Conservation (phyloP, 2,113 vertebrate genomes). For the Emydura subglobosa region DNA sequence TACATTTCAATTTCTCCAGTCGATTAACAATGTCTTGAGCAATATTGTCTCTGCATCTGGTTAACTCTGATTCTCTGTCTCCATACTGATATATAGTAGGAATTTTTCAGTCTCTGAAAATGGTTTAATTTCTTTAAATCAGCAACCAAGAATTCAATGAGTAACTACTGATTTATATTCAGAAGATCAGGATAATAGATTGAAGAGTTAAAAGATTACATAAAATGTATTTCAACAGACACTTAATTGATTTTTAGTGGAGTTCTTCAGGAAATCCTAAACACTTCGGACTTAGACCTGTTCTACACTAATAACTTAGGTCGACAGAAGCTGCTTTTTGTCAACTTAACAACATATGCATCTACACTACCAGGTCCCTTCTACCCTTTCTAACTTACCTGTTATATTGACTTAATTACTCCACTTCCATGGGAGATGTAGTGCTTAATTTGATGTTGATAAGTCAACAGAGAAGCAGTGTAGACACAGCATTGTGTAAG, state of each 20-base stretch:
- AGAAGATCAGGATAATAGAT: not conserved
- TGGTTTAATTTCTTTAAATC: not conserved
- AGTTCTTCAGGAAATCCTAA: not conserved
- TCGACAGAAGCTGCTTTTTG: too few species aligned
- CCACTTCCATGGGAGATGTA: too few species aligned
- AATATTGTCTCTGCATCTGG: not conserved
- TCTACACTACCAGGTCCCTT: too few species aligned
- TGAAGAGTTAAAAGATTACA: not conserved
- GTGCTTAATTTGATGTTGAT: too few species aligned
- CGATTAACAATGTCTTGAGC: not conserved
- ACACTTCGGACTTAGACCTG: not conserved
- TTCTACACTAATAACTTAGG: too few species aligned
- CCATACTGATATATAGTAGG: not conserved
- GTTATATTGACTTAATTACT: too few species aligned
- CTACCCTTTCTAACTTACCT: too few species aligned
- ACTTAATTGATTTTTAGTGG: not conserved
- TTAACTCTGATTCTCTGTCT: not conserved
- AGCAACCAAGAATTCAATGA: not conserved
- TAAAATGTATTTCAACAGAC: not conserved
- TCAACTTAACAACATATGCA: too few species aligned
- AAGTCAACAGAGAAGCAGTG: too few species aligned
- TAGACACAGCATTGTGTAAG: too few species aligned
- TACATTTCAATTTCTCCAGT: not conserved
- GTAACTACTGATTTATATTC: not conserved
- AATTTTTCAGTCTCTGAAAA: not conserved